A percentile compares a stretch with the other conserved stretches of the same genome.
These are phyloP conservation scores for Columba livia DNA, from an alignment of 2,113 vertebrate species.

Conservation along the genomic window DNA sequence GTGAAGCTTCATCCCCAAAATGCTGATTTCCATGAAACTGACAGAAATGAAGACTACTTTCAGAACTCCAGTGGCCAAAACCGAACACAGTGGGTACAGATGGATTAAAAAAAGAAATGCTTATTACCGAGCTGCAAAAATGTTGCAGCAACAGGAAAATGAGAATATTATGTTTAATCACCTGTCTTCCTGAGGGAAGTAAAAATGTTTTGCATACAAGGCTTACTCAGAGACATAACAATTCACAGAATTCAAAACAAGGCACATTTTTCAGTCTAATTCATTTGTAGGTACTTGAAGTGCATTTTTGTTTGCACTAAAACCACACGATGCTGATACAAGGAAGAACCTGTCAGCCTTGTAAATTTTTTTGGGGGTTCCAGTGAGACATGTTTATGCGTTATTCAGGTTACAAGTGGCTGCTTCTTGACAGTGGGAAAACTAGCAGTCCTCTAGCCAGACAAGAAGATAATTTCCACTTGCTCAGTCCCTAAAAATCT, in stretches of 20 bases:
- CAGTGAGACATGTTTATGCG: not conserved
- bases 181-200: not conserved
- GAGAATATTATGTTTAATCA: not conserved
- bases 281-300: not conserved
- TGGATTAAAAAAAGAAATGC: not conserved
- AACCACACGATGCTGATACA: not conserved
- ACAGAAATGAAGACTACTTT: not conserved
- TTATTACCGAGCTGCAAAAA: not conserved
- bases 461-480: not conserved
- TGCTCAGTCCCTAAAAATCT: not conserved
- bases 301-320: not conserved
- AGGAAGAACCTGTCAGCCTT: not conserved
- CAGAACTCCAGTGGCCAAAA: not conserved
- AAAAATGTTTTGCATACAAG: slow-evolving; percentile 16
- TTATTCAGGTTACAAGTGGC: not conserved
- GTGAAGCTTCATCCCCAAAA: not conserved
- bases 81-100: not conserved
- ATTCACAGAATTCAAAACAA: slow-evolving; percentile 5
- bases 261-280: not conserved
- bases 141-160: not conserved
- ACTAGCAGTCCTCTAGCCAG: not conserved
- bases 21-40: not conserved
- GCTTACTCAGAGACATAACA: not conserved
- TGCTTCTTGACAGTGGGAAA: not conserved
- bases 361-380: not conserved